These are phyloP conservation scores for Hypotaenidia okinawae DNA, from an alignment of 2,797 vertebrate genomes.

Conservation along the genomic window DNA sequence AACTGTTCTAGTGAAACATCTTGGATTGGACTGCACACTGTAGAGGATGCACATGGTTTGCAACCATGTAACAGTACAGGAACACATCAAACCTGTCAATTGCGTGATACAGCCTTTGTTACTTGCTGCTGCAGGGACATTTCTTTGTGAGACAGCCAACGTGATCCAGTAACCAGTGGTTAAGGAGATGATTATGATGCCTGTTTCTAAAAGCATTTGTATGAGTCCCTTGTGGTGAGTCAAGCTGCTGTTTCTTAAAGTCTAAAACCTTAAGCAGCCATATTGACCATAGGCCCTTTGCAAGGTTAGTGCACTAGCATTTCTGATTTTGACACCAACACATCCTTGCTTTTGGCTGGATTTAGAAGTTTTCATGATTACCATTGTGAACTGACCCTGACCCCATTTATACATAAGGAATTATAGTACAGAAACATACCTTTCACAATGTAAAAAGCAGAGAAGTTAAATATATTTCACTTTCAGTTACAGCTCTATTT, in stretches of 20 bases:
- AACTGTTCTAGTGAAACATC: not conserved
- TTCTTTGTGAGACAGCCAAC: conserved; percentile 1
- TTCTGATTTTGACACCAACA: not conserved
- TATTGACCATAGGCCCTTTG: not conserved
- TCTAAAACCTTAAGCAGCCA: conserved; percentile 5
- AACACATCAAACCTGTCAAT: not conserved
- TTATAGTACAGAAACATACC: not conserved
- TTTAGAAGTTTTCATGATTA: not conserved
- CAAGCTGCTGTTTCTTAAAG: conserved; percentile 42
- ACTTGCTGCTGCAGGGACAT: not conserved
- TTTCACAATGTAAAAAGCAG: not conserved
- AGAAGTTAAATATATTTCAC: not conserved
- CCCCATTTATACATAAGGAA: not conserved
- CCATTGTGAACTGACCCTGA: not conserved
- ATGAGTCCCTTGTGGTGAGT: not conserved
- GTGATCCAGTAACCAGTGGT: conserved; percentile 6
- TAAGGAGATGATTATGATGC: conserved; percentile 41
- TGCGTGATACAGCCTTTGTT: not conserved
- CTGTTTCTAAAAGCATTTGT: conserved; percentile 21
- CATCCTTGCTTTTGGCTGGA: not conserved
- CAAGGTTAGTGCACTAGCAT: not conserved
- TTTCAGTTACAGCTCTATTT: not conserved
- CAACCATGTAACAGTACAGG: not conserved
- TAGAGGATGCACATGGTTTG: not conserved
- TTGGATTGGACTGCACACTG: not conserved